Percentiles rank a stretch among this genome's conserved stretches.
Conservation (phyloP, 1,140 invertebrate species). For the Drosophila ironensis region DNA sequence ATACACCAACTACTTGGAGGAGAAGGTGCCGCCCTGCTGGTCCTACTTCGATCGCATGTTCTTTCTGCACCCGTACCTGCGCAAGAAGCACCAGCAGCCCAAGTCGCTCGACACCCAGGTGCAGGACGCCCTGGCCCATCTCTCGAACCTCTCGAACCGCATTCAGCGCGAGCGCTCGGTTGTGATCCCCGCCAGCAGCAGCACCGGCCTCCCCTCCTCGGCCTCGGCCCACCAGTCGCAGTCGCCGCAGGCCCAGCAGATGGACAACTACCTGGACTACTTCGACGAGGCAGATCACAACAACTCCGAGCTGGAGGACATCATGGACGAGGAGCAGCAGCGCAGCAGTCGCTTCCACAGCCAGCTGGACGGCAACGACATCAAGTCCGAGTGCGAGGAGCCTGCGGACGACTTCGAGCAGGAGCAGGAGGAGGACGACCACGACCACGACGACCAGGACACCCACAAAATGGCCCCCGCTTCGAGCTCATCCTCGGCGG, state of each 20-base stretch:
- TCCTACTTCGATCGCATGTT: conserved; percentile 80
- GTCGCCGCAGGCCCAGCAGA: conserved; percentile 48
- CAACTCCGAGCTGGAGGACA: conserved; percentile 68
- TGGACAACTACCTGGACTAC: conserved; percentile 75
- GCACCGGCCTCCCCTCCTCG: conserved; percentile 38
- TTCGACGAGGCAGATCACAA: conserved; percentile 67
- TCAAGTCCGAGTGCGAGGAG: conserved; percentile 77
- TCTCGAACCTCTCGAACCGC: conserved; percentile 64
- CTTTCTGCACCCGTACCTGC: conserved; percentile 73
- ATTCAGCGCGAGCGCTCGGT: conserved; percentile 68
- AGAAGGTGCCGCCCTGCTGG: conserved; percentile 78
- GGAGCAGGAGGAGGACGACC: conserved; percentile 37
- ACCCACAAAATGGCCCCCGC: conserved; percentile 54
- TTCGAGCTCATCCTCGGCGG: conserved; percentile 29
- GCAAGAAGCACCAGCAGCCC: conserved; percentile 74
- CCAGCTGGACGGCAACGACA: conserved; percentile 68
- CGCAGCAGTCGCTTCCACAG: conserved; percentile 45
- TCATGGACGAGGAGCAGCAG: conserved; percentile 69
- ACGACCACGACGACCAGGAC: conserved; percentile 46
- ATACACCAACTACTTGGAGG: conserved; percentile 76
- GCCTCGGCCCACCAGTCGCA: conserved; percentile 47
- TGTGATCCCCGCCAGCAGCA: conserved; percentile 28
- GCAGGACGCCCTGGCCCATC: conserved; percentile 72
- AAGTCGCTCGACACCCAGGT: conserved; percentile 74
- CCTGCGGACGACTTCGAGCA: conserved; percentile 62